phyloP scores from a whole-genome alignment of 1,140 invertebrate species.

The Cotesia glomerata region DNA sequence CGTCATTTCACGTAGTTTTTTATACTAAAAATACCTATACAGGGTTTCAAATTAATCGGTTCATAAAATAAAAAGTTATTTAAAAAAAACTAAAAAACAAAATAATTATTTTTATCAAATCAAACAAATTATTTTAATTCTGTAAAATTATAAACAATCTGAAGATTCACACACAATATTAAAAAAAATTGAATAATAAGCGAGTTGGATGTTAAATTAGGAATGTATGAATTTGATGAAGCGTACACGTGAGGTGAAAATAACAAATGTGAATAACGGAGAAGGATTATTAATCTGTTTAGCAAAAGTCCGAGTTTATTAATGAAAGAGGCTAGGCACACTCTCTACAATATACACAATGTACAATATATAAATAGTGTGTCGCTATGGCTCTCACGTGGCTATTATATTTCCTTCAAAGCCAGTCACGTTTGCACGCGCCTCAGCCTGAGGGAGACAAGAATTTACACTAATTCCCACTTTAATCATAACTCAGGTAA shows the following conservation, averaged over 20 bases:
- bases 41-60: no score
- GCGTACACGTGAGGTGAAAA: no score
- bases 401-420: not conserved
- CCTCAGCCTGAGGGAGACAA: not conserved
- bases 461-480: not conserved
- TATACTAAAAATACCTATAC: no score
- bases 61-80: no score
- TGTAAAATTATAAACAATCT: no score
- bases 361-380: not conserved
- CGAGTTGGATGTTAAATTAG: constrained; percentile 36
- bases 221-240: not conserved
- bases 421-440: not conserved
- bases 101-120: no score
- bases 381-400: constrained; percentile 13
- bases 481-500: not conserved
- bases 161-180: no score
- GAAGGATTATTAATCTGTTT: no score
- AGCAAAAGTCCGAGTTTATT: constrained; percentile 27
- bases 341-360: not conserved
- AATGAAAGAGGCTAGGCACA: constrained; percentile 30
- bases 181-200: constrained; percentile 32
- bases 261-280: no score
- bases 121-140: no score
- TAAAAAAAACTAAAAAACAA: no score
- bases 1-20: no score